Evolutionary conservation across 2,888 invertebrate genomes (phyloP).

Genomic region (Melanophora roralis): DNA sequence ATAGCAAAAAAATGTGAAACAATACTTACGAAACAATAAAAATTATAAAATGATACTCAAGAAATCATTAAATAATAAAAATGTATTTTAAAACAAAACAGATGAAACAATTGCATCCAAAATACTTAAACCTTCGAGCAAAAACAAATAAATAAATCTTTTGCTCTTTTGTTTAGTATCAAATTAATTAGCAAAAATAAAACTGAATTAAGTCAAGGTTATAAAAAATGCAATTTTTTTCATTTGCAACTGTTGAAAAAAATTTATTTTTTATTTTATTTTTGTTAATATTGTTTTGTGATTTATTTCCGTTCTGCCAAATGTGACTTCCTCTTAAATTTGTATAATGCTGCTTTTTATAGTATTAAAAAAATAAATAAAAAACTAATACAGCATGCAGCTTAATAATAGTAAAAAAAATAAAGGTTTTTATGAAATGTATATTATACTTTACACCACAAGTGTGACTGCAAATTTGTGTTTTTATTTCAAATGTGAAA

Average conservation of each 20-base stretch:
- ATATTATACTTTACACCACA: constrained; percentile 50
- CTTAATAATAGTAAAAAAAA: neutral
- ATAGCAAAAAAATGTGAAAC: too few relatives aligned
- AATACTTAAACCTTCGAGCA: constrained; percentile 8
- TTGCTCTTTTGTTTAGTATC: neutral
- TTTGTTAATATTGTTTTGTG: constrained; percentile 60
- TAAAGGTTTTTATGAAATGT: constrained; percentile 26
- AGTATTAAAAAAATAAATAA: constrained; percentile 2
- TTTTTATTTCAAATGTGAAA: neutral
- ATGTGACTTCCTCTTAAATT: constrained; percentile 62
- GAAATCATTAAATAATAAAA: neutral
- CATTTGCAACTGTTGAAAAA: constrained; percentile 19
- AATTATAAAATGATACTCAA: neutral
- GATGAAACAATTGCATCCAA: neutral
- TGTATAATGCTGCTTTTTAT: constrained; percentile 36
- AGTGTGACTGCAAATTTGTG: constrained; percentile 40
- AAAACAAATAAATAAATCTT: constrained; percentile 5
- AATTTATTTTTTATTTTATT: constrained; percentile 27
- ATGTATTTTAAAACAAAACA: neutral
- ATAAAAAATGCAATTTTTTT: constrained; percentile 34
- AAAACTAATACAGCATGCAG: constrained; percentile 21
- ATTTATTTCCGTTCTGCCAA: constrained; percentile 64
- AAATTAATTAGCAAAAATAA: constrained; percentile 24
- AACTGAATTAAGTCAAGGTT: constrained; percentile 59
- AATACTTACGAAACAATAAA: too few relatives aligned